Evolutionary conservation across 2,888 invertebrate species (phyloP).

Genomic region (Harpalus rufipes): DNA sequence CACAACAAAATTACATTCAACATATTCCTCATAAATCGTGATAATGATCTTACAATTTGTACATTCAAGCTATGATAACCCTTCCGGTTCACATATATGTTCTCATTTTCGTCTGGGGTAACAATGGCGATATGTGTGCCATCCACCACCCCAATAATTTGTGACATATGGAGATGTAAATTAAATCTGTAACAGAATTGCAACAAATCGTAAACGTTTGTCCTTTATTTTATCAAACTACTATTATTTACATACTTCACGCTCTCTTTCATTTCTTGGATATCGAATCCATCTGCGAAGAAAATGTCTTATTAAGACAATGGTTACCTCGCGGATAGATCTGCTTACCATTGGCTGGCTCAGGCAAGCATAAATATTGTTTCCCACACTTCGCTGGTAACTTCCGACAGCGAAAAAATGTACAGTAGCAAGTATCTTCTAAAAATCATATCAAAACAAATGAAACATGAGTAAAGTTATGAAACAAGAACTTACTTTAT

Average conservation of each 20-base stretch:
- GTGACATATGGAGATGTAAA: neutral
- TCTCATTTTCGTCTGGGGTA: too few relatives aligned
- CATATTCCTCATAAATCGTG: too few relatives aligned
- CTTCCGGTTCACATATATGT: too few relatives aligned
- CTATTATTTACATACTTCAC: neutral
- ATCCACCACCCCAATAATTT: too few relatives aligned
- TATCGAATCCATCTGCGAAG: neutral
- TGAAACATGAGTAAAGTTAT: too few relatives aligned
- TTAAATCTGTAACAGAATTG: neutral
- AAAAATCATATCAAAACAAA: neutral
- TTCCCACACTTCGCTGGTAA: constrained; percentile 12
- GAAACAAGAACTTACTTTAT: too few relatives aligned
- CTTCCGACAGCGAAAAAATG: constrained; percentile 6
- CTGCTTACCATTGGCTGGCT: constrained; percentile 38
- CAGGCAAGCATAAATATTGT: neutral
- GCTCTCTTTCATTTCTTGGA: constrained; percentile 17
- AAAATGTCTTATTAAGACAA: neutral
- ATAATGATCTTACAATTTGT: too few relatives aligned
- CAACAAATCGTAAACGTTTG: neutral
- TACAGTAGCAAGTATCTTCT: neutral
- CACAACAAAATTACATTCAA: too few relatives aligned
- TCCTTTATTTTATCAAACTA: neutral
- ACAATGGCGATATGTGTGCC: too few relatives aligned
- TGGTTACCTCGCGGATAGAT: neutral
- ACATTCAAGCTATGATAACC: too few relatives aligned